Conservation (phyloP, 2,888 invertebrate species). For the Agriopis aurantiaria region DNA sequence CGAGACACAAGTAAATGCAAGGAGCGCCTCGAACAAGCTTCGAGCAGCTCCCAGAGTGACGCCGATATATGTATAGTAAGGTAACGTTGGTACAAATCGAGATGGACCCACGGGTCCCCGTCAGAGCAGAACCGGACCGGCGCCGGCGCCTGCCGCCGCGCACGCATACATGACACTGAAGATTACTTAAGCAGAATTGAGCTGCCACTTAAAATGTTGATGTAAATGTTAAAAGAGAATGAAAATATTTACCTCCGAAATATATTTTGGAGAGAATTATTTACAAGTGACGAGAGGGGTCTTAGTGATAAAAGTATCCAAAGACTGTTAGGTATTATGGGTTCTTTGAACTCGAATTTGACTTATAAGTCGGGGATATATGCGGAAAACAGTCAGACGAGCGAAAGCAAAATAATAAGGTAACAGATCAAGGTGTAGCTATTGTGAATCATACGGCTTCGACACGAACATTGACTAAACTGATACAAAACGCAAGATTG, state of each 20-base stretch:
- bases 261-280: slow-evolving; percentile 85
- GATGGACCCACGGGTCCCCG: slow-evolving; percentile 37
- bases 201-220: slow-evolving; percentile 68
- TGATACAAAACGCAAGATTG: slow-evolving; percentile 62
- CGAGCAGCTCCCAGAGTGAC: slow-evolving; percentile 2
- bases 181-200: slow-evolving; percentile 63
- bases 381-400: slow-evolving; percentile 77
- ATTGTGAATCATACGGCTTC: slow-evolving; percentile 71
- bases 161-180: slow-evolving; percentile 52
- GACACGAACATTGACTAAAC: slow-evolving; percentile 65
- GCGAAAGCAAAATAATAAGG: slow-evolving; percentile 66
- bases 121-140: not conserved
- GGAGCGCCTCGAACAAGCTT: slow-evolving; percentile 6
- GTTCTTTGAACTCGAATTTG: slow-evolving; percentile 80
- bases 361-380: slow-evolving; percentile 78
- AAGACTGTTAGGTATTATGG: slow-evolving; percentile 84
- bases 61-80: slow-evolving; percentile 41
- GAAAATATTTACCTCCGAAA: slow-evolving; percentile 79
- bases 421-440: slow-evolving; percentile 72
- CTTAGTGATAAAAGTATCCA: slow-evolving; percentile 85
- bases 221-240: slow-evolving; percentile 68
- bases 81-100: slow-evolving; percentile 53
- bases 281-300: slow-evolving; percentile 82
- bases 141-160: slow-evolving; percentile 2
- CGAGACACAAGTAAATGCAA: slow-evolving; percentile 45